Conservation (phyloP, 2,113 vertebrate genomes). For the Chloebia gouldiae region DNA sequence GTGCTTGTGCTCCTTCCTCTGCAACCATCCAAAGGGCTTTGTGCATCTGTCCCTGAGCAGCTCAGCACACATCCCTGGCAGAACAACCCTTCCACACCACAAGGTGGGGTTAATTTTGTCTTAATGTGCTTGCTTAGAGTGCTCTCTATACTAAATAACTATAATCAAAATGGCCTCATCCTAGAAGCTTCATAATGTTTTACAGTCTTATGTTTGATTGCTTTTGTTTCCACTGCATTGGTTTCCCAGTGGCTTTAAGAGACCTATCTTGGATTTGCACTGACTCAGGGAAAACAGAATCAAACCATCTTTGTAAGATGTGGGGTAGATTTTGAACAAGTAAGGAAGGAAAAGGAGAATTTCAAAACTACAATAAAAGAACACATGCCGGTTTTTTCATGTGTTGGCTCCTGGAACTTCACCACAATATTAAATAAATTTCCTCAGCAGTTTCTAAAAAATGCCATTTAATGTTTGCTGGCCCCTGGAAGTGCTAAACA, state of each 20-base stretch:
- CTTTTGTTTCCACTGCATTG: not conserved
- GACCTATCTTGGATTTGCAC: not conserved
- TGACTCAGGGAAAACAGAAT: not conserved
- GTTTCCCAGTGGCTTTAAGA: not conserved
- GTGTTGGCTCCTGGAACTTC: not conserved
- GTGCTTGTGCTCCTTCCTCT: not conserved
- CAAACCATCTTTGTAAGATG: not conserved
- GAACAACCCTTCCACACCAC: not conserved
- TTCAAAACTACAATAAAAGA: not conserved
- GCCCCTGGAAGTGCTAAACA: slow-evolving; percentile 13
- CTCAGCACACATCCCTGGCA: not conserved
- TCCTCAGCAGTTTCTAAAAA: slow-evolving; percentile 39
- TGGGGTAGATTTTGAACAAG: not conserved
- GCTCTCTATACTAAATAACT: not conserved
- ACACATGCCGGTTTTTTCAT: not conserved
- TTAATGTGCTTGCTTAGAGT: not conserved
- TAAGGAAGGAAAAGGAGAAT: not conserved
- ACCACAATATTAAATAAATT: slow-evolving; percentile 9
- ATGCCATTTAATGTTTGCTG: slow-evolving; percentile 39
- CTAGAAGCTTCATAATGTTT: not conserved
- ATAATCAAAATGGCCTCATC: not conserved
- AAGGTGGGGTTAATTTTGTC: not conserved
- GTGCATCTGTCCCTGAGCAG: not conserved
- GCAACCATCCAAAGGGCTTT: not conserved
- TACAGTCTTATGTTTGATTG: not conserved